Conservation (phyloP, 2,113 vertebrate genomes). For the Calyptomena viridis region DNA sequence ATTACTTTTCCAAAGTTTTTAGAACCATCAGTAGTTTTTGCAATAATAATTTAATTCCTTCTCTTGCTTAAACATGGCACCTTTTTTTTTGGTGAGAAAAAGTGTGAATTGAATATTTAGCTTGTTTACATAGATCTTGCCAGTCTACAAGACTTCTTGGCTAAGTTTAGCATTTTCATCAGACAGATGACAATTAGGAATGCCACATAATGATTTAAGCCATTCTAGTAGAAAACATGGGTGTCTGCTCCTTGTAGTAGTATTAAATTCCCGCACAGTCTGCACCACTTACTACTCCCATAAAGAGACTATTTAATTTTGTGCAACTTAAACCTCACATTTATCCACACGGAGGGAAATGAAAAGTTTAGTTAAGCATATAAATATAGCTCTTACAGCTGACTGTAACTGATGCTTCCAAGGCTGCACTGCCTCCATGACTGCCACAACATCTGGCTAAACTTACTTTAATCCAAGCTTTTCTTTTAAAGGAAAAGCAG, state of each 20-base stretch:
- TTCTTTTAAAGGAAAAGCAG: background rate
- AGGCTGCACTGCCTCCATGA: background rate
- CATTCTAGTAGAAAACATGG: background rate
- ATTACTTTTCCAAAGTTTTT: background rate
- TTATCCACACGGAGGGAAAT: background rate
- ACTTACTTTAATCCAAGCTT: background rate
- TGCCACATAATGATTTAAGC: background rate
- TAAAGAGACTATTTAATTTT: constrained; percentile 37
- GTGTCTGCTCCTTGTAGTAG: background rate
- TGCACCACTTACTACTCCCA: background rate
- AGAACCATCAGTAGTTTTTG: background rate
- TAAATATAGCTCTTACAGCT: constrained; percentile 12
- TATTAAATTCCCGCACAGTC: constrained; percentile 26
- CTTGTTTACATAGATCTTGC: background rate
- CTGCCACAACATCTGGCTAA: background rate
- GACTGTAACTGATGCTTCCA: background rate
- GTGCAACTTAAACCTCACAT: constrained; percentile 29
- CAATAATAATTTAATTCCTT: background rate
- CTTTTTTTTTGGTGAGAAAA: background rate
- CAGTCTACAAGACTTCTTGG: background rate
- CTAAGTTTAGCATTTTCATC: background rate
- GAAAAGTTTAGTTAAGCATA: constrained; percentile 22
- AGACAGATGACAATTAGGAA: background rate
- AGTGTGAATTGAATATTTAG: background rate
- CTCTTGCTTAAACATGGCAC: background rate